A percentile compares a stretch with the other conserved stretches of the same genome.
phyloP scores from a whole-genome alignment of 2,888 invertebrate species.

The Stomorhina lunata region DNA sequence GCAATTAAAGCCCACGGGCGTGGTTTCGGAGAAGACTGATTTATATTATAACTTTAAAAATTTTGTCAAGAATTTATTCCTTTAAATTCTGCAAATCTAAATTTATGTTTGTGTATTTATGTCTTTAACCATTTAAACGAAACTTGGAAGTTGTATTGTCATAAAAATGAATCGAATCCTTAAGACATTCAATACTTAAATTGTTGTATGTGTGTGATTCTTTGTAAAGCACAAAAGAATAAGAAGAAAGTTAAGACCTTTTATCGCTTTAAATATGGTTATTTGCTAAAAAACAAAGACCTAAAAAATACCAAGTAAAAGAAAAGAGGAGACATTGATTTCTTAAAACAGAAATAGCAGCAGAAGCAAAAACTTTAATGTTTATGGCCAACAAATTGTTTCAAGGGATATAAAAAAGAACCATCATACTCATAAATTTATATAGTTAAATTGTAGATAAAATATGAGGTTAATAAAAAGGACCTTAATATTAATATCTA shows the following conservation, averaged over 20 bases:
- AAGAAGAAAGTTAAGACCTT: slow-evolving; percentile 69
- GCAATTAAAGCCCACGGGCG: no score
- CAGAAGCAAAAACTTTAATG: slow-evolving; percentile 67
- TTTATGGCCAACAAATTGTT: slow-evolving; percentile 74
- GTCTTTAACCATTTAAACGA: slow-evolving; percentile 16
- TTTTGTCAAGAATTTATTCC: slow-evolving; percentile 9
- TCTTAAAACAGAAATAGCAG: slow-evolving; percentile 18
- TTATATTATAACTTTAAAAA: no score
- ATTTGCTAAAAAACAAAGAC: slow-evolving; percentile 66
- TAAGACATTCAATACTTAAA: slow-evolving; percentile 78
- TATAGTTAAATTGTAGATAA: slow-evolving; percentile 54
- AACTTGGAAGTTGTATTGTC: slow-evolving; percentile 70
- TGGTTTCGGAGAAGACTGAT: no score
- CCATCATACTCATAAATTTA: slow-evolving; percentile 7
- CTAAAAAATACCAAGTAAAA: background rate
- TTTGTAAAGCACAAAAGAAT: slow-evolving; percentile 20
- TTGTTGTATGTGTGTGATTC: slow-evolving; percentile 67
- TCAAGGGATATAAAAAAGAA: slow-evolving; percentile 73
- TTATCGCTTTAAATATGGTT: slow-evolving; percentile 77
- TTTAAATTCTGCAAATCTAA: slow-evolving; percentile 29
- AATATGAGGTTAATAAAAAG: slow-evolving; percentile 76
- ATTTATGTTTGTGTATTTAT: slow-evolving; percentile 26
- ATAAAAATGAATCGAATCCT: slow-evolving; percentile 76
- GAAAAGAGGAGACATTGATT: slow-evolving; percentile 18
- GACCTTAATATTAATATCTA: slow-evolving; percentile 71